Evolutionary conservation across 2,797 vertebrate genomes (phyloP).

Genomic region (Cyclopterus lumpus): DNA sequence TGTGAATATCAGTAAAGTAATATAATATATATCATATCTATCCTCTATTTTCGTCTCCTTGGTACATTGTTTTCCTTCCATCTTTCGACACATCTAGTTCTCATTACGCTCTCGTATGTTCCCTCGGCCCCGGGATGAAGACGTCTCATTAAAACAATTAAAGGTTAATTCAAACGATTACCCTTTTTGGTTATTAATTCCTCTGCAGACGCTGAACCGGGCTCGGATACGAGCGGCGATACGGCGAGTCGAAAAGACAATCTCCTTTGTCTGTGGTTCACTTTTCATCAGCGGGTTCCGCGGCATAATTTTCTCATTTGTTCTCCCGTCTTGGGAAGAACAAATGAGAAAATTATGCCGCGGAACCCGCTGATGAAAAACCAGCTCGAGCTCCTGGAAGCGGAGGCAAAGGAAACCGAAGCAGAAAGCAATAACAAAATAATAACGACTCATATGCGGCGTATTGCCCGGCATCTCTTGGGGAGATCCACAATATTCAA

Average conservation of each 20-base stretch:
- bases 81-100: background rate
- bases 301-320: slow-evolving; percentile 19
- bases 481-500: background rate
- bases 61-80: slow-evolving; percentile 1
- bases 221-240: background rate
- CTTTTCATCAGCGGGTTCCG: slow-evolving; percentile 4
- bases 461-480: background rate
- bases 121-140: background rate
- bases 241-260: slow-evolving; percentile 13
- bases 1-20: background rate
- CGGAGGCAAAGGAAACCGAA: slow-evolving; percentile 14
- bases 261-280: slow-evolving; percentile 1
- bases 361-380: slow-evolving; percentile 6
- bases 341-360: slow-evolving; percentile 19
- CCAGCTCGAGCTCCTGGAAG: slow-evolving; percentile 4
- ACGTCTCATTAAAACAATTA: slow-evolving; percentile 57
- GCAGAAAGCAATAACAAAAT: slow-evolving; percentile 20
- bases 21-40: background rate
- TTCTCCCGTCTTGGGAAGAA: no score
- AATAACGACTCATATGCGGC: no score
- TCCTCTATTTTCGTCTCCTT: background rate
- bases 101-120: no score
- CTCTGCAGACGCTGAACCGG: no score
- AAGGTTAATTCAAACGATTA: slow-evolving; percentile 57
- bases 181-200: slow-evolving; percentile 55